These are phyloP conservation scores for Peromyscus leucopus DNA, from an alignment of 2,113 vertebrate genomes.

Conservation along the genomic window DNA sequence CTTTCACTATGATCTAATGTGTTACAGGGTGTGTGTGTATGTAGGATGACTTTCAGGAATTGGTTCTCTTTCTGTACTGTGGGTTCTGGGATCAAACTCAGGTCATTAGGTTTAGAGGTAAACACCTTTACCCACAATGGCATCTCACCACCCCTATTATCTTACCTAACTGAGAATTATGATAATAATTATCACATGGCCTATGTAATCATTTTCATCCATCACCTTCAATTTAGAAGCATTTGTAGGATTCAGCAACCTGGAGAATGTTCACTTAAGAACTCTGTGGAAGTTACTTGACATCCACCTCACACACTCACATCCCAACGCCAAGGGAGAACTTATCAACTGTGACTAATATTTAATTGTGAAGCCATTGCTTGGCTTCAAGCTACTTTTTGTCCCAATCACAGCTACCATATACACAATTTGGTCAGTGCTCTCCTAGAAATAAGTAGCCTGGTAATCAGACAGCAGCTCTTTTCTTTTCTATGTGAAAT, in stretches of 20 bases:
- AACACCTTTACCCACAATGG: neutral
- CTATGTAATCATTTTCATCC: neutral
- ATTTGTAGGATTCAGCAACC: neutral
- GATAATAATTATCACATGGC: neutral
- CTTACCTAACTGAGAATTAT: neutral
- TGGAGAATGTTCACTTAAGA: neutral
- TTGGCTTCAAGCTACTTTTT: neutral
- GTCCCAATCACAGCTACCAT: neutral
- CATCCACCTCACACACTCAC: neutral
- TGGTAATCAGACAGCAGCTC: neutral
- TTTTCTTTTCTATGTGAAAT: constrained; percentile 47
- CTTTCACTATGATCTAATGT: neutral
- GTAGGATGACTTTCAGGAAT: neutral
- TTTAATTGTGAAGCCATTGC: neutral
- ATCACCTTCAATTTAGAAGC: constrained; percentile 18
- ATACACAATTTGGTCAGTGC: neutral
- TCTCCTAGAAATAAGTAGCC: neutral
- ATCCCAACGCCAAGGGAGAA: neutral
- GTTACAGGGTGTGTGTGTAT: neutral
- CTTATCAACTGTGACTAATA: neutral
- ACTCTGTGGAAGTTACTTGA: neutral
- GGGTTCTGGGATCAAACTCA: neutral
- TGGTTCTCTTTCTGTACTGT: neutral
- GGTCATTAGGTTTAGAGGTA: too few species aligned
- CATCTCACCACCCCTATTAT: neutral